Percentiles rank a stretch among this genome's conserved stretches.
These are phyloP conservation scores for Patella pellucida DNA, from an alignment of 2,888 invertebrate genomes.

Conservation along the genomic window DNA sequence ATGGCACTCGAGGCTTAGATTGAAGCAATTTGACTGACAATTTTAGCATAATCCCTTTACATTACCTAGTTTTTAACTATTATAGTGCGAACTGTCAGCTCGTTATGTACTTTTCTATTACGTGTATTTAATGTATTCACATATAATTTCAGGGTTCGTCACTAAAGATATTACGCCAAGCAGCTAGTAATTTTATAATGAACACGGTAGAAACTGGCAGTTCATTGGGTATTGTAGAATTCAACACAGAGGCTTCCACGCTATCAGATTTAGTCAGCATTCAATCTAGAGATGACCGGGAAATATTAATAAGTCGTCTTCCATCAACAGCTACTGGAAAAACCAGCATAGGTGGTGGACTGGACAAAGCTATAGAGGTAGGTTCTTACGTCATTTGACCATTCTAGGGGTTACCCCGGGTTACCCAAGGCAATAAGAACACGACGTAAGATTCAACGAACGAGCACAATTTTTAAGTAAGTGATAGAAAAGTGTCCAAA, in stretches of 20 bases:
- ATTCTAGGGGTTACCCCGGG: too few species aligned
- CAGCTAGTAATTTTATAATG: slow-evolving; percentile 40
- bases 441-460: too few species aligned
- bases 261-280: slow-evolving; percentile 33
- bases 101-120: too few species aligned
- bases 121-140: too few species aligned
- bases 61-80: too few species aligned
- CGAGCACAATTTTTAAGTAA: too few species aligned
- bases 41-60: too few species aligned
- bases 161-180: slow-evolving; percentile 32
- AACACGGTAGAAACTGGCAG: slow-evolving; percentile 35
- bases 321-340: slow-evolving; percentile 37
- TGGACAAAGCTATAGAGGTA: slow-evolving; percentile 40
- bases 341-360: slow-evolving; percentile 44
- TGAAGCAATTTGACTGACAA: too few species aligned
- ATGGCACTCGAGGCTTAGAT: too few species aligned
- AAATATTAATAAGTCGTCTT: slow-evolving; percentile 32
- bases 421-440: too few species aligned
- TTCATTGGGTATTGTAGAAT: slow-evolving; percentile 38
- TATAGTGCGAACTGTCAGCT: too few species aligned
- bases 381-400: not conserved
- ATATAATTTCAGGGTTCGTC: slow-evolving; percentile 30
- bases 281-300: slow-evolving; percentile 33
- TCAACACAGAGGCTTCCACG: slow-evolving; percentile 36
- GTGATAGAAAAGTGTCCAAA: too few species aligned